Evolutionary conservation across 2,888 invertebrate genomes (phyloP).

Genomic region (Phytoseiulus persimilis): DNA sequence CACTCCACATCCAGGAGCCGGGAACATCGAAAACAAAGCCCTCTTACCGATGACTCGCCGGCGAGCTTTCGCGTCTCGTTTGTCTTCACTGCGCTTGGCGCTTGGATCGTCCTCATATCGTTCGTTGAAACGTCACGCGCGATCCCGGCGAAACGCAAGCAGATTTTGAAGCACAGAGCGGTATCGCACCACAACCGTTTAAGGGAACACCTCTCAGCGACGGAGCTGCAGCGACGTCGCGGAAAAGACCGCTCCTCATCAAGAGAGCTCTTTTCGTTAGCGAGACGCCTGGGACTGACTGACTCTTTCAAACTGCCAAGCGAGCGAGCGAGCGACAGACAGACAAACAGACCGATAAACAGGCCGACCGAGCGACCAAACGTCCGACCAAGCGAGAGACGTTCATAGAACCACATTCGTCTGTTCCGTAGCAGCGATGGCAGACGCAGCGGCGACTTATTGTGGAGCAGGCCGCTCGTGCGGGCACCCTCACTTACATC

Average conservation of each 20-base stretch:
- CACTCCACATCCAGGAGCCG: too few species aligned
- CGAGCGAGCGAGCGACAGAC: too few species aligned
- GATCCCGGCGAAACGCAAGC: too few species aligned
- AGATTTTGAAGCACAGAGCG: too few species aligned
- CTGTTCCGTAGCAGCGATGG: not conserved
- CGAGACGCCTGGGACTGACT: not conserved
- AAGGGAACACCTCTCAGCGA: too few species aligned
- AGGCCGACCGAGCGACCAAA: too few species aligned
- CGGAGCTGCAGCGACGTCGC: too few species aligned
- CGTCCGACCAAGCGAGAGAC: not conserved
- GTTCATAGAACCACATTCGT: not conserved
- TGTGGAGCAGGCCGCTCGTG: not conserved
- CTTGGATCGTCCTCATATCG: not conserved
- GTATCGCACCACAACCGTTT: too few species aligned
- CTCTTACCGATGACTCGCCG: not conserved
- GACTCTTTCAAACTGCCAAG: too few species aligned
- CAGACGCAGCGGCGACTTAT: not conserved
- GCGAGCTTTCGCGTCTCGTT: not conserved
- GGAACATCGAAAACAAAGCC: not conserved
- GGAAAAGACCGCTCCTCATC: not conserved
- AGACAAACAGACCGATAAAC: too few species aligned
- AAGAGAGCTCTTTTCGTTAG: not conserved
- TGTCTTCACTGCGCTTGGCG: not conserved
- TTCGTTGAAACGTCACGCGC: not conserved
- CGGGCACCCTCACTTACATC: not conserved